Base-by-base conservation (phyloP, 2,888 invertebrate species). In the Coenonympha glycerion region DNA sequence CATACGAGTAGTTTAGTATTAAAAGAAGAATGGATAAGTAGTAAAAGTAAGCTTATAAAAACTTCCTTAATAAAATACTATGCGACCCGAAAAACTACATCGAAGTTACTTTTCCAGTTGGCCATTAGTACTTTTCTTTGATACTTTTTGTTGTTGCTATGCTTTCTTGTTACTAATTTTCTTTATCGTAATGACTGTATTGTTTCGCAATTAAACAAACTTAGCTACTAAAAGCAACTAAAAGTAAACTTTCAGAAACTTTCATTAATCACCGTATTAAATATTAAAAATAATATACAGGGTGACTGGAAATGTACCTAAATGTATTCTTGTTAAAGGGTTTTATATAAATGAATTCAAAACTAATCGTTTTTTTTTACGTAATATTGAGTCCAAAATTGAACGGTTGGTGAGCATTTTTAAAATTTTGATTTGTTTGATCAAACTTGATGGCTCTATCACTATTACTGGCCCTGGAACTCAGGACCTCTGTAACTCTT, bases 121-220 rank as follows among this genome's bases (percentile, higher is more conserved):
- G 44, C 44, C 55, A 47, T 55, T 55, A 55, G 44, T 31, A 47
- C 52, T 31, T 49, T 52, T 49, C 44, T 45, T 49, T 45, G 36
- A 19, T 33, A 44, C 26, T 33, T 45, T 45, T 45, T 24, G 45
- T 45, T 24, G 31, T 31, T 44, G 13, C 6, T 21, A 13, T 5
- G 16, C 6, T 18, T 39, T 15, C 36, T 39, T 24, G 9, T 9
- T 21, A 21, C 31, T 21, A 11, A 31, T 30, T 41, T 30, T 13
- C 31, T 15, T 22, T 30, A 21, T 22, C 21, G 15, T 31, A 44
- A 44, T 44, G 9, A 42, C 15, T 5, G 4, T 15, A 31, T 3
- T 41, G 16, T 24, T 39, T 5, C 19, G 16, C 16, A 24, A 45
- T 24, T 16, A 44, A 45, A 16, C 16, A 36, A 34, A n/a, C 28